Base-by-base conservation (phyloP, 1,140 invertebrate species). In the Ostrea edulis region DNA sequence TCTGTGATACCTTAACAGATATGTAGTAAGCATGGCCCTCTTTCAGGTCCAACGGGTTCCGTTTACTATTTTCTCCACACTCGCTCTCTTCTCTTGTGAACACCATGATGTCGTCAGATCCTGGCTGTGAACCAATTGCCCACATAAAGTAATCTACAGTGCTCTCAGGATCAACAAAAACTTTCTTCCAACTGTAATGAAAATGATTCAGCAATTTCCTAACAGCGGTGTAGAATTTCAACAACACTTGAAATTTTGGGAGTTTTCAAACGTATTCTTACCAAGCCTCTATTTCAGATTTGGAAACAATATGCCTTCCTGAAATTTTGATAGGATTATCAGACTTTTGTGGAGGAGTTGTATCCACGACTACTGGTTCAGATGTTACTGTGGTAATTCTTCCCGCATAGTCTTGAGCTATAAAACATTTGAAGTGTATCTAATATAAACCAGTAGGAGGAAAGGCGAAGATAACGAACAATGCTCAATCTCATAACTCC, bases 21-120 rank as follows among this genome's bases (percentile, higher is more conserved):
- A 92, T 87, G 20, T 89, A 92, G 84, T 92, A 92, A 14, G 88
- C 77, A 86, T 91, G 87, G 0, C 91, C 91, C 71, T 91, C 90
- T 35, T 85, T 83, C 14, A 87, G 44, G 0, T 87, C 51, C 9
- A 90, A 17, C 0, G 51, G 35, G 44, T 11, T 44, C 71, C 85
- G 54, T 9, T 71, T 58, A 25, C 35, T 51, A 8, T 84, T 77
- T n/a, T 86, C 58, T 17, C 51, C 86, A 88, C 89, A 92, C 22
- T 84, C 82, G 4, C 35, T 35, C 0, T 89, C 52, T 2, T 55
- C 83, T 20, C 52, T 83, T 29, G 71, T 89, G 22, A 87, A 89
- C 4, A 71, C 8, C 29, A 89, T 84, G 14, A 90, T 81, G 54
- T 92, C 91, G 55, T 89, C 88, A 58, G 91, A 84, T 2, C 91